Base-by-base conservation (phyloP, 2,797 vertebrate genomes). In the Calcarius lapponicus region DNA sequence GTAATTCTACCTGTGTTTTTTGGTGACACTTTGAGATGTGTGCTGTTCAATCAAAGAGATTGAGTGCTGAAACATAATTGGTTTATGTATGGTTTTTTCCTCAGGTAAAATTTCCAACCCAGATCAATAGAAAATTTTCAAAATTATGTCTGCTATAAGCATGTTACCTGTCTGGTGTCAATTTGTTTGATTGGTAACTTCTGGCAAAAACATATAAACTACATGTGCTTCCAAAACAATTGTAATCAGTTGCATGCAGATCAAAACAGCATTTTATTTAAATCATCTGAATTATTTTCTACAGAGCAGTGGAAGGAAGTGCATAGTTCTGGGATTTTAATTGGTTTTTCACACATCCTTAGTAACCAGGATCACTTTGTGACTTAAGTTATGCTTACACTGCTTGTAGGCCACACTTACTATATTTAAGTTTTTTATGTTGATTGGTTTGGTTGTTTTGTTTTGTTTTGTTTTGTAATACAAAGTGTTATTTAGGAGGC, bases 41-140 rank as follows among this genome's bases (percentile, higher is more conserved):
- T 0, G 0, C 32, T 42, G 3, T 74, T 71, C 54, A n/a, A n/a
- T n/a, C 42, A 26, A 50, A 83, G 45, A 74, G 61, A 9, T 13
- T 42, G 21, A 72, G 17, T 57, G 36, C 31, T 48, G 32, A 65
- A 66, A 17, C 84, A 10, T 6, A 8, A 20, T 72, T 45, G 24
- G 3, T 85, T 86, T 51, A 71, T 54, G 25, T 10, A 0, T 75
- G 13, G 2, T 31, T 91, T 83, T 67, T 91, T 54, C 14, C 43
- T 83, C 17, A 1, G 28, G 25, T 48, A 36, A 70, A 58, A 56
- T 69, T 90, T 84, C 58, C n/a, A 81, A 11, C 6, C 7, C 13
- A 28, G 14, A 72, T 72, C 47, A 34, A 43, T 13, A 45, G 42
- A 43, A n/a, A 40, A 13, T 62, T 75, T 78, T 54, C 34, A 31